Conservation (phyloP, 1,140 invertebrate genomes). For the Bombus consobrinus region DNA sequence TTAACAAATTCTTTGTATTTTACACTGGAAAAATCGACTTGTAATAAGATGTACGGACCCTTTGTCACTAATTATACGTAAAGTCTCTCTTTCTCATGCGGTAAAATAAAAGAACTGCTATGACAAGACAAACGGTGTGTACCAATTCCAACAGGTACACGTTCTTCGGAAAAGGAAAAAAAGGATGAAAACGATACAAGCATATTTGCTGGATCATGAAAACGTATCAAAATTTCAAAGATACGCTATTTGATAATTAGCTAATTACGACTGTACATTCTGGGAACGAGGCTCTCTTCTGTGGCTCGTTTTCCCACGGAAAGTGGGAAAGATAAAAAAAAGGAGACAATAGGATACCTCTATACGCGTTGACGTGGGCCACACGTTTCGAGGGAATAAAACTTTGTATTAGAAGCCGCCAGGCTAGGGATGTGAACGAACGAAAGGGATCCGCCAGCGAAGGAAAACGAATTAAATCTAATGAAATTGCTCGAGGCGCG, state of each 20-base stretch:
- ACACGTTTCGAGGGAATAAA: slow-evolving; percentile 11
- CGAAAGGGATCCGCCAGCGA: not conserved
- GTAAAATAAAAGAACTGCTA: too few relatives aligned
- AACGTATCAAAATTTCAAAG: slow-evolving; percentile 48
- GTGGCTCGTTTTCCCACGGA: slow-evolving; percentile 27
- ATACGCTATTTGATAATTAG: slow-evolving; percentile 42
- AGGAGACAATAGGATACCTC: not conserved
- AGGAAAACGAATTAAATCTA: slow-evolving; percentile 48
- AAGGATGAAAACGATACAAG: not conserved
- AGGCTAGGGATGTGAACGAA: not conserved
- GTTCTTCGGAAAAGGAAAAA: not conserved
- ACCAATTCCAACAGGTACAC: too few relatives aligned
- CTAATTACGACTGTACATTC: slow-evolving; percentile 35
- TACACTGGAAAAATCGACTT: too few relatives aligned
- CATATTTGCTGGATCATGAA: slow-evolving; percentile 17
- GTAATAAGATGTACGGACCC: too few relatives aligned
- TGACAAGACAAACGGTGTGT: too few relatives aligned
- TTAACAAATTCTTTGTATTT: too few relatives aligned
- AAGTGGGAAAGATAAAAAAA: not conserved
- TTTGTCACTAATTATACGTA: too few relatives aligned
- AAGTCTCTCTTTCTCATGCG: not conserved
- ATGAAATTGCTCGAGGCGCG: slow-evolving; percentile 1
- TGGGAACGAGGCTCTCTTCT: slow-evolving; percentile 13
- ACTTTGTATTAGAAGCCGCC: slow-evolving; percentile 11
- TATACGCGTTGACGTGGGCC: not conserved